Evolutionary conservation across 2,113 vertebrate genomes (phyloP).

Genomic region (Petrocephalus microphthalmus): DNA sequence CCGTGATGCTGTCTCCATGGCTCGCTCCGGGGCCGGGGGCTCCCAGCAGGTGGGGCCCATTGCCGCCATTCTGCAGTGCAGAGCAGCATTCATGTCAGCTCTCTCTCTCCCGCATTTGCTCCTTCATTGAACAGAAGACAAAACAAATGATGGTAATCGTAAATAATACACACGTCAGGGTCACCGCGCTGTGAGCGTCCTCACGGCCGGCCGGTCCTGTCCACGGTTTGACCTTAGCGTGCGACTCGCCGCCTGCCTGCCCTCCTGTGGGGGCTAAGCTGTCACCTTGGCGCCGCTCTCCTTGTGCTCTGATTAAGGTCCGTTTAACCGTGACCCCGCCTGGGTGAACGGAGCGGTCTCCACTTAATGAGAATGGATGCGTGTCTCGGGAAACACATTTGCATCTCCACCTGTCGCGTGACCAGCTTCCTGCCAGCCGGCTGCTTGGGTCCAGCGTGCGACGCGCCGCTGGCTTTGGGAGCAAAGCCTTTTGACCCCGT

Average conservation of each 20-base stretch:
- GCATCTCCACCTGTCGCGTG: not conserved
- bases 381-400: not conserved
- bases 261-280: not conserved
- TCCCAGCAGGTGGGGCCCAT: not conserved
- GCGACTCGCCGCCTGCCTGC: not conserved
- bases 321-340: not conserved
- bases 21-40: not conserved
- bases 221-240: not conserved
- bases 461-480: not conserved
- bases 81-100: not conserved
- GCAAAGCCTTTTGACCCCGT: not conserved
- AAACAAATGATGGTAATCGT: not conserved
- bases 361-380: not conserved
- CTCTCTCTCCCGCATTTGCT: not conserved
- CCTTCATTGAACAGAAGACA: not conserved
- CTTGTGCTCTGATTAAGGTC: not conserved
- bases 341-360: not conserved
- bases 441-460: not conserved
- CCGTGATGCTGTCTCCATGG: not conserved
- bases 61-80: not conserved
- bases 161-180: not conserved
- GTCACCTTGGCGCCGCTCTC: not conserved
- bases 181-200: not conserved
- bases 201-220: not conserved
- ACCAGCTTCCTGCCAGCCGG: not conserved